Evolutionary conservation across 2,797 vertebrate genomes (phyloP).

Genomic region (Enteromius trimaculatus): DNA sequence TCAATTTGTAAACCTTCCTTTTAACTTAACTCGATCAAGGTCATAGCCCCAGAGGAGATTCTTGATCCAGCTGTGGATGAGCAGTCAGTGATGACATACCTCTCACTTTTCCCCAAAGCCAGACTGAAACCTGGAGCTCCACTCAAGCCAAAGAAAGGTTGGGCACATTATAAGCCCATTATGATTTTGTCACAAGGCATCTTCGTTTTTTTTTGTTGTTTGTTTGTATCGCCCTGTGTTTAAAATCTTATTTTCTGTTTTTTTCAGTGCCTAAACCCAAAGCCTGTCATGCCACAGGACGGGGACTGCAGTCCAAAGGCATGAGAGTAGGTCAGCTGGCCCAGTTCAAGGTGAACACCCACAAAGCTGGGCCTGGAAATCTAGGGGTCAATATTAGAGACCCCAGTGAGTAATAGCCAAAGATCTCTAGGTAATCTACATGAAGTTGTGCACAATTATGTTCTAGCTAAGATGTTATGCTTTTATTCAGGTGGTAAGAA

Average conservation of each 20-base stretch:
- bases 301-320: conserved; percentile 88
- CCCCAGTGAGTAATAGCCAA: conserved; percentile 34
- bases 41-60: conserved; percentile 83
- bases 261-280: conserved; percentile 74
- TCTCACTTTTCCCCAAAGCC: conserved; percentile 85
- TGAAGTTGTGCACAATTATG: background rate
- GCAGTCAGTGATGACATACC: conserved; percentile 84
- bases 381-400: conserved; percentile 76
- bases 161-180: background rate
- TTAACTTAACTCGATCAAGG: conserved; percentile 59
- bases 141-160: conserved; percentile 59
- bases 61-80: conserved; percentile 83
- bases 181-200: background rate
- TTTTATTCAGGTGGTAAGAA: conserved; percentile 71
- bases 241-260: background rate
- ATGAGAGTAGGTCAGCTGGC: conserved; percentile 86
- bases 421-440: conserved; percentile 6
- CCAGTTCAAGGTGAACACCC: conserved; percentile 88
- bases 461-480: background rate
- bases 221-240: background rate
- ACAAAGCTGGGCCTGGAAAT: conserved; percentile 86
- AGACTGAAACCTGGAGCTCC: conserved; percentile 81
- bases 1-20: background rate
- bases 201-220: background rate
- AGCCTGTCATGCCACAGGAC: conserved; percentile 84